Conservation (phyloP, 2,113 vertebrate genomes). For the Mormoops blainvillei region DNA sequence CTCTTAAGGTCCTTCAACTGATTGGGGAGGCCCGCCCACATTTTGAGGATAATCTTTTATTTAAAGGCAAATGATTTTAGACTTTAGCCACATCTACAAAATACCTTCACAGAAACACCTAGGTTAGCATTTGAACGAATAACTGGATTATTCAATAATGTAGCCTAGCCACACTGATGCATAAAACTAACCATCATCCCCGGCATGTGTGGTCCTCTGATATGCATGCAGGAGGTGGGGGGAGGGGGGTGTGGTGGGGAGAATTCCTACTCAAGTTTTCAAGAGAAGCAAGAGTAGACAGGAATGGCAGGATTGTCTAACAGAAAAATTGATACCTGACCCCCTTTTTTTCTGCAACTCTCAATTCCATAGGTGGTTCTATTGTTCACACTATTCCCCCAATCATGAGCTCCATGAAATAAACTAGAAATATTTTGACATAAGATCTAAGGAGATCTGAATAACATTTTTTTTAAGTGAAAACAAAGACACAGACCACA, state of each 20-base stretch:
- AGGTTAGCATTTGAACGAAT: not conserved
- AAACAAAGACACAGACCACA: constrained; percentile 29
- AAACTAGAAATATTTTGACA: not conserved
- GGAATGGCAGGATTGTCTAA: not conserved
- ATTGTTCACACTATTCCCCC: not conserved
- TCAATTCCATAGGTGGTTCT: not conserved
- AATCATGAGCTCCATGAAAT: not conserved
- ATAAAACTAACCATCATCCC: not conserved
- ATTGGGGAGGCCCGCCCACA: not conserved
- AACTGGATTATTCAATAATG: not conserved
- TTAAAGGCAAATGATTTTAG: not conserved
- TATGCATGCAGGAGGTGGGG: not conserved
- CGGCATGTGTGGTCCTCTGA: not conserved
- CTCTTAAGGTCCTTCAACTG: not conserved
- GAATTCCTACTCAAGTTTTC: not conserved
- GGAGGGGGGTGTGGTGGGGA: too few species aligned
- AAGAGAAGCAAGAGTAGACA: not conserved
- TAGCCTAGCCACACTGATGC: not conserved
- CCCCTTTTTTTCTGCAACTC: not conserved
- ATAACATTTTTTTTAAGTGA: not conserved
- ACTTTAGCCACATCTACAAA: not conserved
- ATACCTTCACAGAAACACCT: not conserved
- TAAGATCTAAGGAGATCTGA: not conserved
- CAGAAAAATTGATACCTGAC: not conserved
- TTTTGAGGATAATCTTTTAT: not conserved